Evolutionary conservation across 2,113 vertebrate species (phyloP), one percentile per base, ranked within the genome.

Genomic region (Ceyx melanurus): DNA sequence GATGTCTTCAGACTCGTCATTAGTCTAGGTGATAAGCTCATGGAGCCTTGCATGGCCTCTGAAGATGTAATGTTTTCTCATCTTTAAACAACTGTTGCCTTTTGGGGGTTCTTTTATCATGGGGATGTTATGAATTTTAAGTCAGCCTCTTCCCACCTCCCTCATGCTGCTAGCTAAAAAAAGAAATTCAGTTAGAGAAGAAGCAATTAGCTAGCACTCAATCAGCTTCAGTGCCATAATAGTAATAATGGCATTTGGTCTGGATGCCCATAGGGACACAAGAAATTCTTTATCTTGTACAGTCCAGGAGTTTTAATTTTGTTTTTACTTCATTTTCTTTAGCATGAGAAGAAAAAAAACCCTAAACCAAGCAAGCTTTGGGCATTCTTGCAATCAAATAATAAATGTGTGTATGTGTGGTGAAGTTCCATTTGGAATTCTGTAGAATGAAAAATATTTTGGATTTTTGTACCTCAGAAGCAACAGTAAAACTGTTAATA

Each of bases 81-180:
- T 89, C 58, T 77, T 15, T 35, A 73, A 89, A 61, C 64, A 94
- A 67, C 67, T 95, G 58, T 80, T 95, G 60, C 72, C 75, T 96
- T 92, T 91, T 70, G 64, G 72, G 50, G 8, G 8, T 77, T 80
- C 67, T 88, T 92, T 91, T 88, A 43, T 91, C 82, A 71, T 33
- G 13, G 5, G 56, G 6, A 89, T 86, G 64, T 60, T 82, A 88
- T 29, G 68, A 89, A 88, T 95, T 87, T 87, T 92, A 87, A 91
- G 56, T 56, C 13, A 66, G 42, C n/a, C 3, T 73, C 72, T 91
- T 88, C 67, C n/a, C 8, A 71, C 58, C 23, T 90, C 43, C 43
- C 7, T 33, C 25, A 54, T 46, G 64, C 25, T 82, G 45, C 43
- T 42, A 89, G 56, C 13, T 40, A 15, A 62, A 76, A 86, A 75